Percentiles rank a stretch among this genome's conserved stretches.
These are phyloP conservation scores for Drosophila algonquin DNA, from an alignment of 2,888 invertebrate genomes.

Conservation along the genomic window DNA sequence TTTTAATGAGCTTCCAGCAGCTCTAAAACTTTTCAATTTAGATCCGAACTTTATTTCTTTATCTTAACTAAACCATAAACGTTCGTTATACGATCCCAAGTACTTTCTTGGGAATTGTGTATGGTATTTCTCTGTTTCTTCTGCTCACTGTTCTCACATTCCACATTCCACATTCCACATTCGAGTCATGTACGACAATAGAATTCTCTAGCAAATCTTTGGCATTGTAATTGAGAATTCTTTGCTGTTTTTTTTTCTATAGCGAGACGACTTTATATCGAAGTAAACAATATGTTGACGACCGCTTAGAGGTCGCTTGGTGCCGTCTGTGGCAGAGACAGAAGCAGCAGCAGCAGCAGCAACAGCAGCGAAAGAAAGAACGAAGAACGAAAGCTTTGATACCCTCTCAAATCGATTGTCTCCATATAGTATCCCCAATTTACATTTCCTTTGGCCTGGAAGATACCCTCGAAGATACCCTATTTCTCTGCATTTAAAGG, in stretches of 20 bases:
- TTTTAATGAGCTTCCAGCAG: no score
- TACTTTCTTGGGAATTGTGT: not conserved
- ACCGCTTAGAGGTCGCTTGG: constrained; percentile 73
- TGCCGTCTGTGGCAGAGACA: constrained; percentile 33
- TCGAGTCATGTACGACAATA: constrained; percentile 10
- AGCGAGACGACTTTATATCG: constrained; percentile 49
- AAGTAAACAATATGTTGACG: constrained; percentile 66
- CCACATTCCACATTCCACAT: constrained; percentile 23
- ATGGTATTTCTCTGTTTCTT: not conserved
- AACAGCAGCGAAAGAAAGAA: constrained; percentile 4
- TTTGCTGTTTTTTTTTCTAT: constrained; percentile 20
- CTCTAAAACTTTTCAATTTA: not conserved
- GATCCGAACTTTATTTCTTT: not conserved
- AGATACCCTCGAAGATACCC: not conserved
- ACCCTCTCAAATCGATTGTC: not conserved
- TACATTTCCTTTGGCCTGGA: no score
- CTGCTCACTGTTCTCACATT: constrained; percentile 15
- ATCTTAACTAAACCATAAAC: not conserved
- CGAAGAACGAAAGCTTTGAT: not conserved
- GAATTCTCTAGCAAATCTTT: not conserved
- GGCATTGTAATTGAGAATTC: constrained; percentile 41
- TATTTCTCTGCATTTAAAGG: not conserved
- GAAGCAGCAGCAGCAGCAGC: constrained; percentile 25
- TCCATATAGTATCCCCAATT: not conserved
- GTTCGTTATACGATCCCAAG: not conserved